Percentiles rank a stretch among this genome's conserved stretches.
Conservation (phyloP, 2,113 vertebrate genomes). For the Stegastes partitus region DNA sequence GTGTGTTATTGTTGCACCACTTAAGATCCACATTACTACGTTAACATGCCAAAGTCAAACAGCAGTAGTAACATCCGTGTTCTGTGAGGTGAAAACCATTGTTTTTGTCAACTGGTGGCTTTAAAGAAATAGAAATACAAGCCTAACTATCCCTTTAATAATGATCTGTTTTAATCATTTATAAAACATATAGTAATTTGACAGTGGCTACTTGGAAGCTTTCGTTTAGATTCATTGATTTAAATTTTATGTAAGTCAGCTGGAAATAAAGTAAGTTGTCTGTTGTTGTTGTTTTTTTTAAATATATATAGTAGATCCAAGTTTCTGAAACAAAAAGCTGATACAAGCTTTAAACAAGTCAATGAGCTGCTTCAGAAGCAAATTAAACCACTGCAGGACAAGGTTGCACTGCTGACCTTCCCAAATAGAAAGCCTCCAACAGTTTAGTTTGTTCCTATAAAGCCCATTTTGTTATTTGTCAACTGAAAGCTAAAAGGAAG, state of each 20-base stretch:
- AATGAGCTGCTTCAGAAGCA: not conserved
- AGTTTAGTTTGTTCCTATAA: not conserved
- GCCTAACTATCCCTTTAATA: not conserved
- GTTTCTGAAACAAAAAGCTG: not conserved
- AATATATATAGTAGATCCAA: no score
- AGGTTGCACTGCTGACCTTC: not conserved
- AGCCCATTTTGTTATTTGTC: not conserved
- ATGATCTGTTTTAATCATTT: slow-evolving; percentile 8
- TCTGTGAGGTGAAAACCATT: no score
- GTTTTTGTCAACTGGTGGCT: no score
- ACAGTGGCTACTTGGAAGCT: not conserved
- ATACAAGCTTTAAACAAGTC: slow-evolving; percentile 9
- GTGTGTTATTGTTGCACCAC: no score
- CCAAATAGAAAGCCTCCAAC: not conserved
- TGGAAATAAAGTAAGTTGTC: not conserved
- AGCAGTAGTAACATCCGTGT: no score
- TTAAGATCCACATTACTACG: no score
- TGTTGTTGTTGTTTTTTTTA: not conserved
- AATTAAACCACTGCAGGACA: not conserved
- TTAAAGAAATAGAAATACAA: no score
- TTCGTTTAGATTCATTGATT: not conserved
- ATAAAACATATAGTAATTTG: slow-evolving; percentile 2
- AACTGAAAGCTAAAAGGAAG: no score
- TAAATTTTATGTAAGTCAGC: not conserved
- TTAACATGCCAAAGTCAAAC: no score